Base-by-base conservation (phyloP, 1,140 invertebrate genomes). In the Bombus superbus region DNA sequence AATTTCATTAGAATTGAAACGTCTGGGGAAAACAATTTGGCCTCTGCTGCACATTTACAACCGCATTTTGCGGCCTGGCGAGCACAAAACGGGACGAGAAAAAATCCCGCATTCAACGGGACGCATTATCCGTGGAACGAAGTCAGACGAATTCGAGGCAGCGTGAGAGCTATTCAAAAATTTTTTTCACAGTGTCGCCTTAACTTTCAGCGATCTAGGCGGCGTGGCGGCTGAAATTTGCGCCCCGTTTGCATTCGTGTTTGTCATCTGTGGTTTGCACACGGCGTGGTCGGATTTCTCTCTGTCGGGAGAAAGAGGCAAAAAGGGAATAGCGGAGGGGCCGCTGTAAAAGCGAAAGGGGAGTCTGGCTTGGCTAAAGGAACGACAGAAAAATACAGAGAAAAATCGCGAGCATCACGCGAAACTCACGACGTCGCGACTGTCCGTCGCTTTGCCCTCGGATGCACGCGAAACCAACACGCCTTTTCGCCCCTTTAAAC, bases 361-460 rank as follows among this genome's bases (percentile, higher is more conserved):
- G 42, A 28, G 83, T 35, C 32, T 53, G 76, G 32, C n/a, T 44
- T 53, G 53, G 32, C 10, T 40, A 68, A 80, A 66, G 59, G 85
- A 86, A 59, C 77, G 57, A 18, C 47, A 42, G 57, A 22, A 35
- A 68, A 68, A 68, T 38, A 68, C 71, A 62, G 83, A 75, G 88
- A 78, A 81, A 83, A 88, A 87, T 86, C 88, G n/a, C 71, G 71
- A 38, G 62, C 40, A 88, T 78, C 86, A 62, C 62, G 73, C 72
- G 72, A 66, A 88, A 88, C 81, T 77, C 77, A 38, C 77, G 68
- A 81, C 77, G 86, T 71, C 77, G 69, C 59, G 72, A 82, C 80
- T 82, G 64, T 76, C 81, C 81, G 73, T 53, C 64, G 72, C 44
- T 86, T 86, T 75, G 57, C 78, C 44, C 86, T 74, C 81, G 32